phyloP scores from a whole-genome alignment of 35 echinoderm and acorn worm genomes.

The Eucidaris tribuloides region DNA sequence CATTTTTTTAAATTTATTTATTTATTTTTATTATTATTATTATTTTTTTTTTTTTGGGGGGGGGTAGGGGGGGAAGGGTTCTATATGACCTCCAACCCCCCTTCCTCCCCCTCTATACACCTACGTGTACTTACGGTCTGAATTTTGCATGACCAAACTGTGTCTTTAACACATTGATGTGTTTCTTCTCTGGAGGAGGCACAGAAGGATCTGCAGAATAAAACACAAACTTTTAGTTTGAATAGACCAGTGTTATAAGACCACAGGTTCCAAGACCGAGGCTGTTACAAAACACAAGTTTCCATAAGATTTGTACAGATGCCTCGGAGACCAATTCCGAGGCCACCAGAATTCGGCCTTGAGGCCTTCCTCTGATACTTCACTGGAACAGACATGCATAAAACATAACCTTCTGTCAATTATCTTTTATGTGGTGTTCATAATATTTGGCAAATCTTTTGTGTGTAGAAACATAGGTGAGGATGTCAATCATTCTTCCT shows the following conservation, averaged over 20 bases:
- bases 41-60: neutral
- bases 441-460: neutral
- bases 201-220: constrained; percentile 40
- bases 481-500: too few species aligned
- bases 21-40: neutral
- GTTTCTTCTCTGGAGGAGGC: constrained; percentile 36
- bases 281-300: neutral
- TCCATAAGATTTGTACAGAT: neutral
- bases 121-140: constrained; percentile 66
- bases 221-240: neutral
- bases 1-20: neutral
- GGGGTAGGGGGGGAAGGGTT: neutral
- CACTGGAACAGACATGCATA: neutral
- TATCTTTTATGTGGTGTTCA: neutral
- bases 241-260: neutral
- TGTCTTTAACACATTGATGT: constrained; percentile 65
- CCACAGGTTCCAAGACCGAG: too few species aligned
- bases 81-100: neutral
- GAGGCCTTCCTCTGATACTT: neutral
- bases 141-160: constrained; percentile 78
- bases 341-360: too few species aligned
- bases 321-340: too few species aligned
- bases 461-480: too few species aligned
- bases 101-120: neutral
- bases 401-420: neutral